phyloP scores from a whole-genome alignment of 2,797 vertebrate species.

The Vespertilio murinus region DNA sequence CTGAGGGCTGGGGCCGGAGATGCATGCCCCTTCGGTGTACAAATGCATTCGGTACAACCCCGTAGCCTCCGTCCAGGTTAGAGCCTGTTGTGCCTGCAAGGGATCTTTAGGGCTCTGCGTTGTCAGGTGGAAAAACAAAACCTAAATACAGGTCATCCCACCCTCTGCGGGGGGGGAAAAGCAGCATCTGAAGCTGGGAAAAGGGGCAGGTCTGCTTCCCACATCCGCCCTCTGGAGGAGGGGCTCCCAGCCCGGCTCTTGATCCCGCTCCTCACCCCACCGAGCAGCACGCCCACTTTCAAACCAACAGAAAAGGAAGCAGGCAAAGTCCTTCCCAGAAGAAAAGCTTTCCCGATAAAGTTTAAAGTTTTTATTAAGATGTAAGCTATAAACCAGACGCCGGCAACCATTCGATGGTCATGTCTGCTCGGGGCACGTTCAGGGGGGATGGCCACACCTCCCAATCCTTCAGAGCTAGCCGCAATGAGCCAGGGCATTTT shows the following conservation, averaged over 20 bases:
- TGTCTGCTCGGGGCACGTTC: not conserved
- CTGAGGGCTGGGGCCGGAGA: not conserved
- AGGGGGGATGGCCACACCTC: not conserved
- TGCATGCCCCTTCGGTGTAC: too few relatives aligned
- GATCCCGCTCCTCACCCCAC: not conserved
- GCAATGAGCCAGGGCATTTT: not conserved
- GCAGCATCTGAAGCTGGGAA: not conserved
- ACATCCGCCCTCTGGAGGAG: not conserved
- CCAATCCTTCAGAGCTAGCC: not conserved
- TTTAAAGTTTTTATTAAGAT: not conserved
- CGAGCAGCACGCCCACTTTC: not conserved
- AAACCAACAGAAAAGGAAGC: not conserved
- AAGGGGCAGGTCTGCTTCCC: too few relatives aligned
- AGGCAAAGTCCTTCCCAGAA: not conserved
- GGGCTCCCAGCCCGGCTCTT: not conserved
- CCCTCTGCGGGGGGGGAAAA: not conserved
- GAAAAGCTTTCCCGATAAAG: not conserved
- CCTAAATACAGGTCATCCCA: rapidly evolving
- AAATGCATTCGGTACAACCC: too few relatives aligned
- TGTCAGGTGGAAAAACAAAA: not conserved
- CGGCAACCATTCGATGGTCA: not conserved
- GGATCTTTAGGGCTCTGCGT: not conserved
- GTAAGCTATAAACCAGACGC: not conserved
- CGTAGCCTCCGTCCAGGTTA: too few relatives aligned
- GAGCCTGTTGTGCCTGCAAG: too few relatives aligned